These are phyloP conservation scores for Trichogramma dendrolimi DNA, from an alignment of 2,888 invertebrate species.

Conservation along the genomic window DNA sequence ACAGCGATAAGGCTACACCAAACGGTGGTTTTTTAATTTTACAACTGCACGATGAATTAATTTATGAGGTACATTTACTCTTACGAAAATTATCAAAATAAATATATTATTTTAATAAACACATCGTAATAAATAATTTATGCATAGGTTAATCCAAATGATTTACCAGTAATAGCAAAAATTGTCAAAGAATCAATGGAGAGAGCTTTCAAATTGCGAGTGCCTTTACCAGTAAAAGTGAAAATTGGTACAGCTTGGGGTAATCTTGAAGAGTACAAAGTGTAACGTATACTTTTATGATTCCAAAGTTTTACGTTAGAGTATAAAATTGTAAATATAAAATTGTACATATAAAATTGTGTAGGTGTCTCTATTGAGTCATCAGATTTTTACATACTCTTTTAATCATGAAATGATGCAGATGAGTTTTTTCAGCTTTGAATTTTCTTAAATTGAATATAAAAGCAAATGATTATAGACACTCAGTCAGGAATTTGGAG, in stretches of 20 bases:
- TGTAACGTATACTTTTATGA: conserved; percentile 8
- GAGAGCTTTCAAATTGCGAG: conserved; percentile 64
- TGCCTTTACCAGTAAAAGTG: conserved; percentile 85
- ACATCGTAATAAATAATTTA: conserved; percentile 8
- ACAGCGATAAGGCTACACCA: conserved; percentile 34
- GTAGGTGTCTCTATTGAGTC: conserved; percentile 13
- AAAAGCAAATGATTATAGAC: no score
- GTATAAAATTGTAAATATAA: conserved; percentile 2
- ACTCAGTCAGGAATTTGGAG: no score
- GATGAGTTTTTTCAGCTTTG: no score
- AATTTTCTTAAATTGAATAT: no score
- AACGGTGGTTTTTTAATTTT: conserved; percentile 67
- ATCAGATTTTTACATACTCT: no score
- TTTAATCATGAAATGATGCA: no score
- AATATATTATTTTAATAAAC: background rate
- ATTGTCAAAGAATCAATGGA: conserved; percentile 79
- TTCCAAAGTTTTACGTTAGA: background rate
- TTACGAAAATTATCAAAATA: background rate
- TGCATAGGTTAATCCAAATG: conserved; percentile 59
- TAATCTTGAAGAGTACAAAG: conserved; percentile 48
- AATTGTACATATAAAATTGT: conserved; percentile 13
- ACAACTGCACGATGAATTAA: conserved; percentile 93
- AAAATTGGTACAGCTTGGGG: conserved; percentile 83
- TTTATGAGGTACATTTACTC: conserved; percentile 68
- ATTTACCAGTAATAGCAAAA: conserved; percentile 58